Conservation (phyloP, 2,888 invertebrate genomes). For the Eurytoma adleriae region DNA sequence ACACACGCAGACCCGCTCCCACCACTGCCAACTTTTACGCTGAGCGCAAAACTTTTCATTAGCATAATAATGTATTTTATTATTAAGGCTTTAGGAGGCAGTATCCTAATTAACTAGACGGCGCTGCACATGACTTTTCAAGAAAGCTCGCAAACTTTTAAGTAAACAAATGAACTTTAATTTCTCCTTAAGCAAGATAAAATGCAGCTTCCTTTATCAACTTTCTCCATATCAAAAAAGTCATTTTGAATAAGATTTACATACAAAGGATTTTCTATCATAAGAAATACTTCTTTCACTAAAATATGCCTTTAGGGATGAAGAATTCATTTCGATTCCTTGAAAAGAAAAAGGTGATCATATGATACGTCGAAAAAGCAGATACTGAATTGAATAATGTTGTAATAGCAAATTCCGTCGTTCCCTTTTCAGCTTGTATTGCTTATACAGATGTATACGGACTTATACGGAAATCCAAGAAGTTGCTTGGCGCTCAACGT, state of each 20-base stretch:
- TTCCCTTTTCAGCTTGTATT: conserved; percentile 56
- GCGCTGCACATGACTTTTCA: conserved; percentile 3
- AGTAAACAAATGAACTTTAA: not conserved
- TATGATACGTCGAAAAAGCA: conserved; percentile 58
- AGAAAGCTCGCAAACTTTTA: not conserved
- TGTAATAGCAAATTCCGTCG: conserved; percentile 71
- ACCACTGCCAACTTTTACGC: conserved; percentile 30
- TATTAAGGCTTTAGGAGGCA: conserved; percentile 13
- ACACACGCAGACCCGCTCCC: conserved; percentile 18
- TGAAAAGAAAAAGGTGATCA: not conserved
- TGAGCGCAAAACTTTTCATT: conserved; percentile 32
- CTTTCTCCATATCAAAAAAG: no score
- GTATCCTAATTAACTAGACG: conserved; percentile 26
- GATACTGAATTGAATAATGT: conserved; percentile 68
- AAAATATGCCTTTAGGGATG: not conserved
- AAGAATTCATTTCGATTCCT: not conserved
- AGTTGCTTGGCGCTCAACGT: conserved; percentile 23
- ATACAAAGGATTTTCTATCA: not conserved
- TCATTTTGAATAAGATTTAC: not conserved
- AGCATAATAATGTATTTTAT: conserved; percentile 38
- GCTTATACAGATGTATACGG: conserved; percentile 48
- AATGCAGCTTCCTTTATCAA: no score
- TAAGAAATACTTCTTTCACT: not conserved
- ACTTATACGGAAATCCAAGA: conserved; percentile 67
- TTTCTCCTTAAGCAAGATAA: not conserved